Percentiles rank a stretch among this genome's conserved stretches.
phyloP scores from a whole-genome alignment of 2,888 invertebrate genomes.

The Drosophila putrida region DNA sequence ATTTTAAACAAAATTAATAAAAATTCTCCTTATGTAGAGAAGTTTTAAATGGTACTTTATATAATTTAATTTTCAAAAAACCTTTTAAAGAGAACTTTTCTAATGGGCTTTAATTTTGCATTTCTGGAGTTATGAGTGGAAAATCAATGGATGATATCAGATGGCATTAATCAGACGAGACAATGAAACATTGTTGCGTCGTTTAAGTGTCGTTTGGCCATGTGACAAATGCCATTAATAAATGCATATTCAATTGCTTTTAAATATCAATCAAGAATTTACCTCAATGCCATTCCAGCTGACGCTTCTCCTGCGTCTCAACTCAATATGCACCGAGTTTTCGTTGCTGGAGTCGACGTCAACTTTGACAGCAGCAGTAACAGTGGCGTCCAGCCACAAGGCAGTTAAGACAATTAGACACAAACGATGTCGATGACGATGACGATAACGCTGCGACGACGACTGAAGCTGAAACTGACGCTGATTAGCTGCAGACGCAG shows the following conservation, averaged over 20 bases:
- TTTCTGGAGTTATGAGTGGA: not conserved
- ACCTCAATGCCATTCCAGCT: constrained; percentile 84
- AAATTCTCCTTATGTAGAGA: too few species aligned
- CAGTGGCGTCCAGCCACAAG: constrained; percentile 47
- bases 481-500: constrained; percentile 27
- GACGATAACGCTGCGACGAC: constrained; percentile 25
- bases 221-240: constrained; percentile 44
- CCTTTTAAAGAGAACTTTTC: not conserved
- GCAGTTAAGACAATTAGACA: constrained; percentile 68
- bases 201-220: constrained; percentile 12
- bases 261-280: constrained; percentile 40
- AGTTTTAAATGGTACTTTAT: too few species aligned
- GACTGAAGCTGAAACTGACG: constrained; percentile 22
- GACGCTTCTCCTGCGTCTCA: constrained; percentile 83
- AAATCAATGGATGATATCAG: constrained; percentile 3
- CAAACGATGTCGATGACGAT: constrained; percentile 41
- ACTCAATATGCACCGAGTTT: constrained; percentile 75
- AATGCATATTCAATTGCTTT: constrained; percentile 25
- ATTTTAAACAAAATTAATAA: too few species aligned
- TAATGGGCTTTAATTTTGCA: not conserved
- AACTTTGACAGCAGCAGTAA: constrained; percentile 3
- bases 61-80: too few species aligned
- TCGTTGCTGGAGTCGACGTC: constrained; percentile 6
- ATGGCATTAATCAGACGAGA: not conserved
- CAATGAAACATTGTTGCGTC: not conserved